Evolutionary conservation across 2,888 invertebrate genomes (phyloP).

Genomic region (Zygogramma bicolorata): DNA sequence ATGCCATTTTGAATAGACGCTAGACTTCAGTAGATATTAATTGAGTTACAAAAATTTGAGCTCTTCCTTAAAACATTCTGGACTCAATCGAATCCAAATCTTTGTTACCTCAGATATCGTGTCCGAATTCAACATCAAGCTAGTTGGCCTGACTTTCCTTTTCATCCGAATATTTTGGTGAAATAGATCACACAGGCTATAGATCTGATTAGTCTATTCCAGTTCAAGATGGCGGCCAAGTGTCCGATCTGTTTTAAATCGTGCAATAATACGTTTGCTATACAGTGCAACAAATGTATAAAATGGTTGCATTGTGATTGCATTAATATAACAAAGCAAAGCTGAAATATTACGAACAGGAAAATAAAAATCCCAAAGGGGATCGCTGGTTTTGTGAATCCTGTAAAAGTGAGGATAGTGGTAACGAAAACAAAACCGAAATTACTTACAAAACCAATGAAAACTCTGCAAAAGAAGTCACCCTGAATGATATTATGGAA

Average conservation of each 20-base stretch:
- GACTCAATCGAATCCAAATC: no score
- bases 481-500: neutral
- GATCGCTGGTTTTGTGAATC: conserved; percentile 2
- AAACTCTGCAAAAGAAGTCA: no score
- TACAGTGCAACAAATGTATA: conserved; percentile 12
- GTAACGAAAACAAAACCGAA: neutral
- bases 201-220: no score
- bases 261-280: conserved; percentile 21
- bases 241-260: neutral
- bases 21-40: no score
- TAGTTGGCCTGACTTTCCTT: no score
- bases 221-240: conserved; percentile 19
- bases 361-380: conserved; percentile 3
- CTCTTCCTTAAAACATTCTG: no score
- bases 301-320: conserved; percentile 11
- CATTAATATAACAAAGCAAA: neutral
- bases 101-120: no score
- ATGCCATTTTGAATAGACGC: no score
- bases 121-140: no score
- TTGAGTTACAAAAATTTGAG: no score
- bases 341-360: neutral
- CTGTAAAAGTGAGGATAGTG: conserved; percentile 8
- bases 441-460: neutral
- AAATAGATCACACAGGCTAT: no score
- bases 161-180: no score